Percentiles rank a stretch among this genome's conserved stretches.
phyloP scores from a whole-genome alignment of 2,113 vertebrate species.

The Apeltes quadracus region DNA sequence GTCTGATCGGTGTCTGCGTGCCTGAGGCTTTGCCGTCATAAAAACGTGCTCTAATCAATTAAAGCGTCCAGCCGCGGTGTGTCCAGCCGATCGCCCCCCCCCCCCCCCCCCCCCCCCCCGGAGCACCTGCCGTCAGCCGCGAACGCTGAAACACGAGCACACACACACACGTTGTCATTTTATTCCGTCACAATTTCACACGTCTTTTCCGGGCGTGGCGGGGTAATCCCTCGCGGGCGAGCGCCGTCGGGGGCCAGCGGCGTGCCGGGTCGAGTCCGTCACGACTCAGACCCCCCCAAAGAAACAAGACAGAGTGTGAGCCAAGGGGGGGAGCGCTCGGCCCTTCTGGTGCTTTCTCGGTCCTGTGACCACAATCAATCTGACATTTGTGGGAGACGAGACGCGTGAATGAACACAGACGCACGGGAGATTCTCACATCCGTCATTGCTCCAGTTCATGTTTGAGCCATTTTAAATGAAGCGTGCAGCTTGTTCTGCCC shows the following conservation, averaged over 20 bases:
- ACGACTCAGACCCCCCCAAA: conserved; percentile 9
- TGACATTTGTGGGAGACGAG: conserved; percentile 19
- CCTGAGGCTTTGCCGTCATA: conserved; percentile 59
- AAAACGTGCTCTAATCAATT: conserved; percentile 73
- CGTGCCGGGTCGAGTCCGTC: conserved; percentile 54
- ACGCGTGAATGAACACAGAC: too few species aligned
- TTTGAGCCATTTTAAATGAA: too few species aligned
- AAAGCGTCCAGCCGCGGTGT: conserved; percentile 63
- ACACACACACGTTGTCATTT: conserved; percentile 61
- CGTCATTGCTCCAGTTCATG: not conserved
- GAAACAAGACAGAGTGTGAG: conserved; percentile 7
- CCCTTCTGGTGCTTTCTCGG: conserved; percentile 23
- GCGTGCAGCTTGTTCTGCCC: not conserved
- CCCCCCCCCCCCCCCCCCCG: conserved; percentile 58
- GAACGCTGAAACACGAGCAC: conserved; percentile 54
- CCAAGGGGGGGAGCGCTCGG: conserved; percentile 18
- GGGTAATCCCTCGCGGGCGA: conserved; percentile 72
- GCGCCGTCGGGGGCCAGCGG: conserved; percentile 50
- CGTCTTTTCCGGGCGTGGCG: conserved; percentile 73
- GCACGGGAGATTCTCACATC: not conserved
- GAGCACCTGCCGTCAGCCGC: conserved; percentile 68
- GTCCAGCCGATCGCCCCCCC: conserved; percentile 60
- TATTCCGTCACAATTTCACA: conserved; percentile 82
- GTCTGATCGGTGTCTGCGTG: conserved; percentile 55
- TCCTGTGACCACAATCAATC: conserved; percentile 13